These are phyloP conservation scores for Psilopsiagon aymara DNA, from an alignment of 2,113 vertebrate species.

Conservation along the genomic window DNA sequence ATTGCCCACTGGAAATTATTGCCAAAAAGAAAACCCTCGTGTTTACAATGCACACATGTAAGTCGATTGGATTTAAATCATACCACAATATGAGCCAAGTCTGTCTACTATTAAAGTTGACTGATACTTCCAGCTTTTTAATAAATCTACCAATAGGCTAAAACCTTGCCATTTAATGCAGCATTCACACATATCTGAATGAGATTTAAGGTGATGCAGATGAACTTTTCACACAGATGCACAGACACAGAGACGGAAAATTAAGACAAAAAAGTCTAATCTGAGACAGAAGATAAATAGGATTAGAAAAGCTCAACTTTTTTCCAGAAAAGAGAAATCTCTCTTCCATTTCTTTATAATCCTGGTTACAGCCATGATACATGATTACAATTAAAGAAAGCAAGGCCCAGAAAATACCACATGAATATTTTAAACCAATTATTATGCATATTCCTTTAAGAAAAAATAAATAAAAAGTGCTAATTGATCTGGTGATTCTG, in stretches of 20 bases:
- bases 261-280: conserved; percentile 42
- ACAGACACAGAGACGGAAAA: neutral
- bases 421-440: conserved; percentile 40
- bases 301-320: conserved; percentile 43
- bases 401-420: neutral
- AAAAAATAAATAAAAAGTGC: conserved; percentile 56
- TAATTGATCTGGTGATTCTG: conserved; percentile 75
- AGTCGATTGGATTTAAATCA: conserved; percentile 20
- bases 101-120: conserved; percentile 2
- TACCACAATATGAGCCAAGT: neutral
- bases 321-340: neutral
- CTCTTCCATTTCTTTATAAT: neutral
- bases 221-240: conserved; percentile 25
- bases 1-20: conserved; percentile 51
- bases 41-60: neutral
- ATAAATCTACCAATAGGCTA: conserved; percentile 17
- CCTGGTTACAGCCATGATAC: conserved; percentile 6
- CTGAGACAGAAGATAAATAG: conserved; percentile 2
- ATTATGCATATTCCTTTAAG: conserved; percentile 46
- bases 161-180: neutral
- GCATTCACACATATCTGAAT: neutral
- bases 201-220: conserved; percentile 14
- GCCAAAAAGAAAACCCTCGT: conserved; percentile 9
- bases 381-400: conserved; percentile 31
- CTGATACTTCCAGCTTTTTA: conserved; percentile 39